Conservation (phyloP, 2,797 vertebrate species). For the Tarsius wallacei region DNA sequence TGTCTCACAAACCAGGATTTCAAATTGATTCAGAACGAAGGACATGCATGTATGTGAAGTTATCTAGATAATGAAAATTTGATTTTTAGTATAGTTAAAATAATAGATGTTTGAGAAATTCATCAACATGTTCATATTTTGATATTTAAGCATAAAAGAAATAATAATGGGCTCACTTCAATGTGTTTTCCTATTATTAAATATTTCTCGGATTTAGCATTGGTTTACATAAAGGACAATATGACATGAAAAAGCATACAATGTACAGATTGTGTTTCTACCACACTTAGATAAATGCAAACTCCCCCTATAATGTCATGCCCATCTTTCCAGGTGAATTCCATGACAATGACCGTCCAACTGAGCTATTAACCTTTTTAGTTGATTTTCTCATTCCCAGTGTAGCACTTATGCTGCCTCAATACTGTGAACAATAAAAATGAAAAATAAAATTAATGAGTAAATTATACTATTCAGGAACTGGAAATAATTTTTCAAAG, state of each 20-base stretch:
- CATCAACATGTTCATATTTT: not conserved
- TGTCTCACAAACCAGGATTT: not conserved
- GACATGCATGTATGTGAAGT: not conserved
- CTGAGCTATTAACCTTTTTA: not conserved
- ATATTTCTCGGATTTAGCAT: slow-evolving; percentile 1
- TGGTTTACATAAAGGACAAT: not conserved
- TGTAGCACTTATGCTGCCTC: not conserved
- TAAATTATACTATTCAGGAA: not conserved
- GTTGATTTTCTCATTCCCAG: not conserved
- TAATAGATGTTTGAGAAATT: slow-evolving; percentile 10
- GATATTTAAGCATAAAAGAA: not conserved
- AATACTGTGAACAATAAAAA: slow-evolving; percentile 5
- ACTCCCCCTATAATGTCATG: not conserved
- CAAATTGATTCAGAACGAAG: slow-evolving; percentile 15
- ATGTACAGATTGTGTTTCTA: not conserved
- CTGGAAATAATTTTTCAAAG: slow-evolving; percentile 54
- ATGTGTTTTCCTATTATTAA: not conserved
- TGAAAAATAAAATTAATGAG: slow-evolving; percentile 33
- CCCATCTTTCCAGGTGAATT: not conserved
- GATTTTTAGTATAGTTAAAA: not conserved
- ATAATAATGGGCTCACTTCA: not conserved
- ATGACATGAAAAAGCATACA: not conserved
- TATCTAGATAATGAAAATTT: not conserved
- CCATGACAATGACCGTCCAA: not conserved
- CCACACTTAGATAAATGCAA: not conserved